These are phyloP conservation scores for Crotalus helleri DNA, from an alignment of 2,113 vertebrate genomes.

Conservation along the genomic window DNA sequence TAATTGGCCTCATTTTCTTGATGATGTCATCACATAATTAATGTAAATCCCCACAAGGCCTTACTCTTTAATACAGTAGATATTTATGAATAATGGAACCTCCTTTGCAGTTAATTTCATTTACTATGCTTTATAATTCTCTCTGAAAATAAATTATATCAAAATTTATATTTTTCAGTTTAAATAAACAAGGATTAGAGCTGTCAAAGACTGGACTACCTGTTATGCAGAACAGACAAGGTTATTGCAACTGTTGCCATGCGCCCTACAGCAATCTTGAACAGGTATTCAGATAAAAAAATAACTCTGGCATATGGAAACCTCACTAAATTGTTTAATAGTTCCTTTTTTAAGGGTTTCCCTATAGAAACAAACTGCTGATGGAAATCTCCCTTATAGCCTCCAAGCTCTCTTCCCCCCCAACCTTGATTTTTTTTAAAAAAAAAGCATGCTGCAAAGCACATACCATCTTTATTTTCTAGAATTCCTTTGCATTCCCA, in stretches of 20 bases:
- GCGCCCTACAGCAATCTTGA: slow-evolving; percentile 84
- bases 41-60: not conserved
- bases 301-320: not conserved
- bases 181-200: slow-evolving; percentile 47
- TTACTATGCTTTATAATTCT: not conserved
- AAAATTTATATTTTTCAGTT: slow-evolving; percentile 50
- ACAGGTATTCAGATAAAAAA: slow-evolving; percentile 73
- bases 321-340: not conserved
- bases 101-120: not conserved
- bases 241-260: slow-evolving; percentile 89
- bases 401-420: not conserved
- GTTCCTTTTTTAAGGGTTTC: not conserved
- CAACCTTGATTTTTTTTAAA: not conserved
- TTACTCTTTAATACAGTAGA: not conserved
- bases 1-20: not conserved
- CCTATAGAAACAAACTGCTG: not conserved
- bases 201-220: slow-evolving; percentile 59
- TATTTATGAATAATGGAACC: not conserved
- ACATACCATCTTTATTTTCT: not conserved
- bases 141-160: not conserved
- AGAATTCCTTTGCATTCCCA: not conserved
- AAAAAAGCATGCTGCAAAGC: not conserved
- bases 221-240: slow-evolving; percentile 71
- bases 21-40: not conserved
- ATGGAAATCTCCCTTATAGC: not conserved